Evolutionary conservation across 2,888 invertebrate species (phyloP).

Genomic region (Caradrina clavipalpis): DNA sequence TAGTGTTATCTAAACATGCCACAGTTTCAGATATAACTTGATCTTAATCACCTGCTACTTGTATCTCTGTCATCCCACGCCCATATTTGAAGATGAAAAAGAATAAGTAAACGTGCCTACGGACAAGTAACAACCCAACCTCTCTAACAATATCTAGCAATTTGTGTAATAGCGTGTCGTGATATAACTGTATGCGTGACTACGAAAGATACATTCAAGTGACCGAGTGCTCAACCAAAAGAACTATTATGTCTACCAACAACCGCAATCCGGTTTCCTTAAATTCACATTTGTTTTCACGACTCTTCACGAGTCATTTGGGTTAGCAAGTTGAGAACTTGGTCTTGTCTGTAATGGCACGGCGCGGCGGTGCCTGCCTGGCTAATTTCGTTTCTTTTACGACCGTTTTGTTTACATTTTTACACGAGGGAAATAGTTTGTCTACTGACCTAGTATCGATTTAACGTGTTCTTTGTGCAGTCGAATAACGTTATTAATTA

Average conservation of each 20-base stretch:
- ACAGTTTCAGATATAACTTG: constrained; percentile 63
- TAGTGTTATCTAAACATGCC: constrained; percentile 74
- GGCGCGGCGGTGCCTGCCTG: constrained; percentile 57
- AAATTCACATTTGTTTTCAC: constrained; percentile 63
- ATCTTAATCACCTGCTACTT: constrained; percentile 67
- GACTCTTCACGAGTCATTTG: constrained; percentile 64
- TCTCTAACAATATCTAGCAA: constrained; percentile 33
- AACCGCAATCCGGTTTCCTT: constrained; percentile 60
- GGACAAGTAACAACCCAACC: background rate
- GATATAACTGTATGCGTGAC: constrained; percentile 62
- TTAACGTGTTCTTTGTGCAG: constrained; percentile 65
- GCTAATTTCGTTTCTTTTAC: constrained; percentile 81
- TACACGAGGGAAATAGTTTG: constrained; percentile 73
- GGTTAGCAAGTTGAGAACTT: constrained; percentile 66
- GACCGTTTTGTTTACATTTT: constrained; percentile 81
- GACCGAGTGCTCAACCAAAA: constrained; percentile 56
- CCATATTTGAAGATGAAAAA: constrained; percentile 31
- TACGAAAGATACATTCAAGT: constrained; percentile 55
- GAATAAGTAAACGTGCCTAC: constrained; percentile 1
- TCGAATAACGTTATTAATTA: constrained; percentile 44
- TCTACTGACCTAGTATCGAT: constrained; percentile 77
- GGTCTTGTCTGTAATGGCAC: constrained; percentile 64
- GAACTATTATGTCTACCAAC: constrained; percentile 58
- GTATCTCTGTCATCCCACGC: constrained; percentile 44
- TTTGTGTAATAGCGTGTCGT: constrained; percentile 50